These are phyloP conservation scores for Neoscelio sp. DNA, from an alignment of 2,888 invertebrate species.

Conservation along the genomic window DNA sequence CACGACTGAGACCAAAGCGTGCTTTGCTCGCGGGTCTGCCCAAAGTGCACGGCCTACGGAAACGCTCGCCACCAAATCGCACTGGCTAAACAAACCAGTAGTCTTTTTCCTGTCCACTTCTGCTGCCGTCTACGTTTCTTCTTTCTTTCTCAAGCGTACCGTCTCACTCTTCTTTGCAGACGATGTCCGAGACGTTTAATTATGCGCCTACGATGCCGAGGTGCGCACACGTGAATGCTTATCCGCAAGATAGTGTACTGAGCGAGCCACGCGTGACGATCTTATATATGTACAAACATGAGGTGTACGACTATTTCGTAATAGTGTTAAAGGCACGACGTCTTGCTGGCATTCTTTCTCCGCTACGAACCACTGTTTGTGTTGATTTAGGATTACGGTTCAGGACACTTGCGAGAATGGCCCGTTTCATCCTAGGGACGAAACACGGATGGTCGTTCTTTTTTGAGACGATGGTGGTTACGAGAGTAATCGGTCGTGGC, in stretches of 20 bases:
- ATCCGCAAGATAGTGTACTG: conserved; percentile 51
- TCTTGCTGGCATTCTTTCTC: conserved; percentile 27
- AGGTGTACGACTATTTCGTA: conserved; percentile 2
- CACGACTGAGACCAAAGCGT: conserved; percentile 52
- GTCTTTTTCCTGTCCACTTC: conserved; percentile 11
- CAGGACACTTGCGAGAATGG: background rate
- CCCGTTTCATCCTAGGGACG: too few relatives aligned
- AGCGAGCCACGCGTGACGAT: conserved; percentile 32
- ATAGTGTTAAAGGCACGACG: conserved; percentile 19
- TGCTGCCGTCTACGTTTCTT: too few relatives aligned
- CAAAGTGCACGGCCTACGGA: conserved; percentile 34
- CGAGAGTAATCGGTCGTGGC: too few relatives aligned
- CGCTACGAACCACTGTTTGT: background rate
- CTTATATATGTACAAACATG: conserved; percentile 24
- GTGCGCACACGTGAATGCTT: conserved; percentile 36
- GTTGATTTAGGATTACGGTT: too few relatives aligned
- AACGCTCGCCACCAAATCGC: background rate
- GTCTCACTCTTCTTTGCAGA: conserved; percentile 5
- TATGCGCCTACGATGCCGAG: background rate
- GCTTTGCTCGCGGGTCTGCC: conserved; percentile 24
- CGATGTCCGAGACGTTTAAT: conserved; percentile 9
- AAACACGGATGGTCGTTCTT: too few relatives aligned
- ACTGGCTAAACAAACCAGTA: background rate
- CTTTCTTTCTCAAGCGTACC: background rate
- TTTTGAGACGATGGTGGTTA: too few relatives aligned